Base-by-base conservation (phyloP, 2,113 vertebrate species). In the Morone chrysops region DNA sequence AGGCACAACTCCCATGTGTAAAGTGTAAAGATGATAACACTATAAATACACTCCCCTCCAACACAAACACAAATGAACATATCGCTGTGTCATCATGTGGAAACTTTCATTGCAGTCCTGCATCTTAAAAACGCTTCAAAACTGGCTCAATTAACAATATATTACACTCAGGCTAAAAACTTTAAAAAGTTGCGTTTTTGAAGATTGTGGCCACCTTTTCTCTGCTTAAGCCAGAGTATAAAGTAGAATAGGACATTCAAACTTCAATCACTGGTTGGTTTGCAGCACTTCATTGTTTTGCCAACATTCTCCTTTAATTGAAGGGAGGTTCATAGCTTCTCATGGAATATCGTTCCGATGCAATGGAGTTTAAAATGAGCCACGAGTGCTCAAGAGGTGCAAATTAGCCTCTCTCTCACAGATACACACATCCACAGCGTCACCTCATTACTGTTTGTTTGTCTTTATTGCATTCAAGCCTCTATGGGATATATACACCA, bases 391-490 rank as follows among this genome's bases (percentile, higher is more conserved):
- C 66, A 73, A 79, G 78, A 77, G 69, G 87, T 84, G 80, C 60
- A 83, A 91, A 92, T 88, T 73, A 89, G 60, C 9, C 36, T 59
- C 67, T 71, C 47, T 60, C 40, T 17, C 51, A 47, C 47, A 51
- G 22, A 47, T 47, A 56, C 67, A 56, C 60, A 68, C 47, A 71
- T 57, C 22, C 53, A 62, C 59, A 57, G 74, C 57, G 69, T 86
- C 59, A 80, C 65, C 82, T 93, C 86, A 92, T 92, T 89, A 91
- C 75, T 80, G 83, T 80, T 87, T 90, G 87, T 91, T 93, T 92
- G 87, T 82, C 70, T 86, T 88, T 85, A 88, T 85, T 89, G 63
- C 78, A 71, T 81, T 70, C 59, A 54, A 76, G 80, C 76, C 87
- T 87, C 83, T 20, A 11, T 77, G 67, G 85, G 43, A 85, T 84